Conservation (phyloP, 2,888 invertebrate genomes). For the Tetragonisca angustula region DNA sequence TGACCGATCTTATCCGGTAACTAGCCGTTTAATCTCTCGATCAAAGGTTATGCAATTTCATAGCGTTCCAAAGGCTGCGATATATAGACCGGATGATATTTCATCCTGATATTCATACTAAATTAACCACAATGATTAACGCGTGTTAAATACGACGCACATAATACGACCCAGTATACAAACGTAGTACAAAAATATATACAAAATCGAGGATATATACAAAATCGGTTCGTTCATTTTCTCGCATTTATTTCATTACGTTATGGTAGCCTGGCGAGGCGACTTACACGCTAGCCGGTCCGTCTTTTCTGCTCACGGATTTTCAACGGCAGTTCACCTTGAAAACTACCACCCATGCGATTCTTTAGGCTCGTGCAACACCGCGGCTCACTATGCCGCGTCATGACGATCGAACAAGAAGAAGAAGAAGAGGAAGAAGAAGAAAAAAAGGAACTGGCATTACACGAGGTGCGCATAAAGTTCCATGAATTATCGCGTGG, state of each 20-base stretch:
- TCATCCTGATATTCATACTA: background rate
- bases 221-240: background rate
- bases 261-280: background rate
- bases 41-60: slow-evolving; percentile 13
- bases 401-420: slow-evolving; percentile 29
- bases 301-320: slow-evolving; percentile 33
- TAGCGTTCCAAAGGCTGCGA: background rate
- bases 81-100: slow-evolving; percentile 3
- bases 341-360: slow-evolving; percentile 50
- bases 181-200: background rate
- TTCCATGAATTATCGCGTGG: slow-evolving; percentile 77
- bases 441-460: slow-evolving; percentile 61
- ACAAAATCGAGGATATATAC: too few relatives aligned
- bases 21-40: slow-evolving; percentile 9
- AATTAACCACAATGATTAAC: slow-evolving; percentile 20
- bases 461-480: slow-evolving; percentile 75
- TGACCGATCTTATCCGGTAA: slow-evolving; percentile 38
- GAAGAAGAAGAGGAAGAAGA: background rate
- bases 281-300: background rate
- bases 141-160: background rate
- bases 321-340: slow-evolving; percentile 67
- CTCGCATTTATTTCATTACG: slow-evolving; percentile 13
- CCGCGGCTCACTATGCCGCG: slow-evolving; percentile 42
- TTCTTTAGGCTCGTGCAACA: slow-evolving; percentile 45
- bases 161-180: background rate